Evolutionary conservation across 2,888 invertebrate species (phyloP).

Genomic region (Drosophila borealis): DNA sequence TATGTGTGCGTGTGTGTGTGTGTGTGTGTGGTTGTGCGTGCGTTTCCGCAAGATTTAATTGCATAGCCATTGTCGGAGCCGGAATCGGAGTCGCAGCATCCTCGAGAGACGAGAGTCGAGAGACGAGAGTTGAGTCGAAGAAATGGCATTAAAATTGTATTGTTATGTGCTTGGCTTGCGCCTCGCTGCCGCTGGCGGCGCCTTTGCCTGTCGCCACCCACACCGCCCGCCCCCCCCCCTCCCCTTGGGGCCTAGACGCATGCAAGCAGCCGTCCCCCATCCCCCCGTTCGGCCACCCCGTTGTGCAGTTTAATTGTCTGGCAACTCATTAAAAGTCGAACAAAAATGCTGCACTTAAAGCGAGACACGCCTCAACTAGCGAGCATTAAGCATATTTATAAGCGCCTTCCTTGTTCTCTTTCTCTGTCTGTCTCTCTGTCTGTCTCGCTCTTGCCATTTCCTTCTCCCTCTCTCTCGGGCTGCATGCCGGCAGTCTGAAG

Average conservation of each 20-base stretch:
- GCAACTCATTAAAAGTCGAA: conserved; percentile 72
- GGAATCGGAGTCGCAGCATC: conserved; percentile 15
- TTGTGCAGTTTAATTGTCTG: conserved; percentile 69
- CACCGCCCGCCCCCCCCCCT: background rate
- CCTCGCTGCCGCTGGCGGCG: conserved; percentile 21
- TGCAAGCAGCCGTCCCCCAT: background rate
- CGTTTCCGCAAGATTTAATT: conserved; percentile 69
- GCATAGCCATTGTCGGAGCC: conserved; percentile 36
- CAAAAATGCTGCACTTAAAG: conserved; percentile 63
- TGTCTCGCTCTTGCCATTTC: background rate
- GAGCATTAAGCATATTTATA: conserved; percentile 37
- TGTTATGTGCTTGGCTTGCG: conserved; percentile 58
- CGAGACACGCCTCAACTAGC: conserved; percentile 38
- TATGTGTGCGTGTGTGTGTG: conserved; percentile 17
- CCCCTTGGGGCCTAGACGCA: background rate
- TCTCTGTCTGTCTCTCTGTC: background rate
- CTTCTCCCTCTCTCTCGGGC: background rate
- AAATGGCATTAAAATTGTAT: conserved; percentile 74
- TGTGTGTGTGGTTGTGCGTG: conserved; percentile 29
- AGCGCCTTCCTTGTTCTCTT: conserved; percentile 8
- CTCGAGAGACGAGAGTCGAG: conserved; percentile 15
- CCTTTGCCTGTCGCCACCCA: background rate
- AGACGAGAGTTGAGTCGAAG: conserved; percentile 21
- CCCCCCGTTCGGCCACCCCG: background rate
- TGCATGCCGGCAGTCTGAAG: conserved; percentile 19